Evolutionary conservation across 1,140 invertebrate species (phyloP).

Genomic region (Trichomalopsis sarcophagae): DNA sequence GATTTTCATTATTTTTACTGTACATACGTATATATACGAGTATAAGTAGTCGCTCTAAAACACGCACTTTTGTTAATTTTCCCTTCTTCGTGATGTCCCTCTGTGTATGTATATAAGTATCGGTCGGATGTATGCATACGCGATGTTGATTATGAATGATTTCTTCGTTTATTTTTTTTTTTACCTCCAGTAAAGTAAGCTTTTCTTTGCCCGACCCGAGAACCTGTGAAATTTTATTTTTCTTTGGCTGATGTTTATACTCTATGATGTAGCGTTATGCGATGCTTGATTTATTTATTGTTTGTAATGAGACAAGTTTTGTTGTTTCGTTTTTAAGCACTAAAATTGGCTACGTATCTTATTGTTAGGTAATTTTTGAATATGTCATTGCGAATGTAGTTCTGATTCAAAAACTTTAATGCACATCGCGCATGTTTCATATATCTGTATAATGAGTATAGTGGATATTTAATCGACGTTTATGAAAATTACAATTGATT

Average conservation of each 20-base stretch:
- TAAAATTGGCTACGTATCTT: too few species aligned
- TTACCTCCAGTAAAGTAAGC: background rate
- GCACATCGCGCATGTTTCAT: background rate
- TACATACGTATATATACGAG: background rate
- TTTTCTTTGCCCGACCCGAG: too few species aligned
- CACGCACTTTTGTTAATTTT: slow-evolving; percentile 21
- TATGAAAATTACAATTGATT: background rate
- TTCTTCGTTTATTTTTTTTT: background rate
- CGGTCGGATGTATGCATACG: background rate
- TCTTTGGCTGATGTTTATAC: background rate
- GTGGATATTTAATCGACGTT: background rate
- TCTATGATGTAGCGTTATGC: background rate
- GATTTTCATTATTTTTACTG: background rate
- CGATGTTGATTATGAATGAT: background rate
- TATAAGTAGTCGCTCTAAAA: background rate
- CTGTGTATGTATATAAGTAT: slow-evolving; percentile 10
- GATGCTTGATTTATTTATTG: slow-evolving; percentile 16
- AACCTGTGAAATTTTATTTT: too few species aligned
- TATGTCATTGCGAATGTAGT: background rate
- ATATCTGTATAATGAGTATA: background rate
- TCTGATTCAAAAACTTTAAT: background rate
- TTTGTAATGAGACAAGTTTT: background rate
- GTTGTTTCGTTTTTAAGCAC: background rate
- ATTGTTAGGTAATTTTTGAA: too few species aligned
- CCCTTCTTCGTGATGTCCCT: slow-evolving; percentile 45